Base-by-base conservation (phyloP, 2,888 invertebrate genomes). In the Alitta virens region DNA sequence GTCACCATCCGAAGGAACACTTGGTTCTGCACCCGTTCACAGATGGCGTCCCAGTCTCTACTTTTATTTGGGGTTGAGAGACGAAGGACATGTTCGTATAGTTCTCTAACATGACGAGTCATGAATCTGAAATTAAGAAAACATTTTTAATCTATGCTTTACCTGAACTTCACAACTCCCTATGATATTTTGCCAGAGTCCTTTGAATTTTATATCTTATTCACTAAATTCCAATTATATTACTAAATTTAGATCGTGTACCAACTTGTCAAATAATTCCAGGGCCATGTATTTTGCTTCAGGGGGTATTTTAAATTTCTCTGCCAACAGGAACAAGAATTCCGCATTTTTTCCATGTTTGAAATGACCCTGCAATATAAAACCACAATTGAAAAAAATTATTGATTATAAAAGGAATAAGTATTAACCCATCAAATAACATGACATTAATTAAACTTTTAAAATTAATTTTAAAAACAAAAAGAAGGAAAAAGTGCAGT, bases 1-100 rank as follows among this genome's bases (percentile, higher is more conserved):
- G 82, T 77, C 2, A 81, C 69, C 0, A 81, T 69, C 33, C 84
- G 68, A 1, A 84, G 72, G 2, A 78, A 70, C 1, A 80, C 64
- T 68, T 84, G 83, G 49, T 78, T 75, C 60, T 66, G 68, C 18
- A 80, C 73, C 42, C 77, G 65, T 2, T 72, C 72, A 63, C 72
- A 56, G 9, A 78, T 73, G 2, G 62, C 68, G 50, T 52, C 55
- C 79, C 78, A 81, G 24, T 76, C 73, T 52, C 66, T 64, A 26
- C 52, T 63, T 38, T 72, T 70, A 27, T 66, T 68, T 50, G 63
- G 66, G 14, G 60, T 67, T 26, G 43, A 49, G 9, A 69, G 59
- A 24, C 66, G 72, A 25, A 63, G 57, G 16, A 76, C 75, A 68
- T 78, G 72, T 18, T 65, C 56, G 55, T 76, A 73, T 23, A 81